These are phyloP conservation scores for Eupithecia inturbata DNA, from an alignment of 2,888 invertebrate species.

Conservation along the genomic window DNA sequence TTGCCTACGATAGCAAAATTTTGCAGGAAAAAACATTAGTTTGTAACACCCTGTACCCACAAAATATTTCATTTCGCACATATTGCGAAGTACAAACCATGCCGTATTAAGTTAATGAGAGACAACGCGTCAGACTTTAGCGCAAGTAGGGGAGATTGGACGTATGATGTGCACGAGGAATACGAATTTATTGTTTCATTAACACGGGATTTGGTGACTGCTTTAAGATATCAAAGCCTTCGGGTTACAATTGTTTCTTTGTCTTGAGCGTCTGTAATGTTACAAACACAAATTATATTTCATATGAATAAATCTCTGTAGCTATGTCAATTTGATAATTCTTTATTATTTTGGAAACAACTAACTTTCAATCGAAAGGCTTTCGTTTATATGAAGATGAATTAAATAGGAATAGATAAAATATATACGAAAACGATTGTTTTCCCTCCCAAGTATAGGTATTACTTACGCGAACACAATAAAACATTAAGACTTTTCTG, in stretches of 20 bases:
- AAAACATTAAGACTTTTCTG: neutral
- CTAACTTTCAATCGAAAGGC: neutral
- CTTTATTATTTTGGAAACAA: neutral
- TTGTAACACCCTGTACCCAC: constrained; percentile 51
- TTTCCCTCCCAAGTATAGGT: neutral
- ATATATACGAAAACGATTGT: neutral
- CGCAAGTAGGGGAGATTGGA: constrained; percentile 59
- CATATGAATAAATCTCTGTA: neutral
- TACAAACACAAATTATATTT: neutral
- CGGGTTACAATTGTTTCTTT: neutral
- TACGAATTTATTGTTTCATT: constrained; percentile 79
- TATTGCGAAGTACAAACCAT: constrained; percentile 74
- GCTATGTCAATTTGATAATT: neutral
- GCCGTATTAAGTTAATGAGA: constrained; percentile 81
- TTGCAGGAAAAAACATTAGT: neutral
- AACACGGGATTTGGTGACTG: constrained; percentile 57
- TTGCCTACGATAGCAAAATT: neutral
- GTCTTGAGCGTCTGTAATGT: neutral
- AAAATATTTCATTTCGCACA: constrained; percentile 70
- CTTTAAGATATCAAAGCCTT: constrained; percentile 17
- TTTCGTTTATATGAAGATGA: neutral
- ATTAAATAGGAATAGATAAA: too few species aligned
- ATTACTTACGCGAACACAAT: neutral
- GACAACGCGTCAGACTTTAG: constrained; percentile 68
- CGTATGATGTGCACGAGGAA: constrained; percentile 56